Percentiles rank a stretch among this genome's conserved stretches.
Evolutionary conservation across 2,888 invertebrate genomes (phyloP).

Genomic region (Rhagonycha lutea): DNA sequence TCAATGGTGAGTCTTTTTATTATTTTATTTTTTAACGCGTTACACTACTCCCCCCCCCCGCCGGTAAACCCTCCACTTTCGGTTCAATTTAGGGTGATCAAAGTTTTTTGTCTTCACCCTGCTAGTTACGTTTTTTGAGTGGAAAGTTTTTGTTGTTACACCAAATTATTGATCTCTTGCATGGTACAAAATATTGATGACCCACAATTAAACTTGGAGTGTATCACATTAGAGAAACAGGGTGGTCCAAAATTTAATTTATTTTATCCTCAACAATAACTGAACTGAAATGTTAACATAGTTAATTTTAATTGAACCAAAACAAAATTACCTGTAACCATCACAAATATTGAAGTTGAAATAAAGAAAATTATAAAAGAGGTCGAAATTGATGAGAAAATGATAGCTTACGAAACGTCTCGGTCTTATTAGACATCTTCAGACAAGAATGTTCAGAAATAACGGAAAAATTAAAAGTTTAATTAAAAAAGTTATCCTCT

Average conservation of each 20-base stretch:
- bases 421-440: too few relatives aligned
- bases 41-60: background rate
- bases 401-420: too few relatives aligned
- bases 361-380: too few relatives aligned
- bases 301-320: too few relatives aligned
- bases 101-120: background rate
- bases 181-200: background rate
- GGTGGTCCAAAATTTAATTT: background rate
- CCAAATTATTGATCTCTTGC: background rate
- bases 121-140: background rate
- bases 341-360: too few relatives aligned
- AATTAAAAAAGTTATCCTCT: too few relatives aligned
- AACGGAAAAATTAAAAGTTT: too few relatives aligned
- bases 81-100: background rate
- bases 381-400: too few relatives aligned
- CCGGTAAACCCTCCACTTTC: background rate
- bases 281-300: too few relatives aligned
- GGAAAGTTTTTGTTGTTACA: background rate
- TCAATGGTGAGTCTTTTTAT: slow-evolving; percentile 21
- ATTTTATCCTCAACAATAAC: too few relatives aligned
- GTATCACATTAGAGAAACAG: background rate
- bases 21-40: background rate
- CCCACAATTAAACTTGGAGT: background rate
- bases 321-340: too few relatives aligned
- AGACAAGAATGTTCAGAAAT: too few relatives aligned